Conservation (phyloP, 2,113 vertebrate species). For the Amphiprion percula region DNA sequence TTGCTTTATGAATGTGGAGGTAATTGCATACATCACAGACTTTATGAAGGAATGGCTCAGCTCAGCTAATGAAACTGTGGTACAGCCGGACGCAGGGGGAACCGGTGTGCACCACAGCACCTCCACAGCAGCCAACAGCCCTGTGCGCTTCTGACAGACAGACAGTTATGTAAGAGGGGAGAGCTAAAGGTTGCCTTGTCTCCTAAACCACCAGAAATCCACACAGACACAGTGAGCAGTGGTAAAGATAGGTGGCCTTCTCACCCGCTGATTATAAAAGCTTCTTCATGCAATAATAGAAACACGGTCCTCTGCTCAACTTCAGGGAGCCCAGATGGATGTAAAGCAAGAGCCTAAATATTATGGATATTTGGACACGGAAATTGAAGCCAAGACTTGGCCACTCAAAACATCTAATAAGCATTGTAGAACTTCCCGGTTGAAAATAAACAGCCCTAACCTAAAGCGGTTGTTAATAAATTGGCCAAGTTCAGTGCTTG, state of each 20-base stretch:
- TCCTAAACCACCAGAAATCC: slow-evolving; percentile 70
- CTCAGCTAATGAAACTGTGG: slow-evolving; percentile 47
- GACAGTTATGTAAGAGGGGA: slow-evolving; percentile 73
- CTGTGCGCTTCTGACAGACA: slow-evolving; percentile 64
- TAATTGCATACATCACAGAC: slow-evolving; percentile 26
- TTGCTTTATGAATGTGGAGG: slow-evolving; percentile 41
- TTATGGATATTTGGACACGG: slow-evolving; percentile 35
- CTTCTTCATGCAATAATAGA: slow-evolving; percentile 63
- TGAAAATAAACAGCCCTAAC: slow-evolving; percentile 68
- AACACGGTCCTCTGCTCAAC: slow-evolving; percentile 19
- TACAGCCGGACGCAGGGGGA: slow-evolving; percentile 40
- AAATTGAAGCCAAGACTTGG: slow-evolving; percentile 26
- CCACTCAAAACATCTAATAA: slow-evolving; percentile 53
- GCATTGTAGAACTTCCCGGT: slow-evolving; percentile 44
- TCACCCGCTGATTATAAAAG: slow-evolving; percentile 67
- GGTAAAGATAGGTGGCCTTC: slow-evolving; percentile 53
- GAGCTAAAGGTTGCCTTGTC: slow-evolving; percentile 76
- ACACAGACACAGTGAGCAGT: slow-evolving; percentile 37
- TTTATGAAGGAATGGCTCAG: slow-evolving; percentile 37
- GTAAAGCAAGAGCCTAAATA: slow-evolving; percentile 30
- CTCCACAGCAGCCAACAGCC: slow-evolving; percentile 50
- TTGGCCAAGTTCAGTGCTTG: slow-evolving; percentile 70
- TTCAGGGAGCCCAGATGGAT: slow-evolving; percentile 35
- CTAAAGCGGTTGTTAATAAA: slow-evolving; percentile 74
- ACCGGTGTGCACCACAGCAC: slow-evolving; percentile 46